Percentiles rank a stretch among this genome's conserved stretches.
These are phyloP conservation scores for Parazoanthus darwini DNA, from an alignment of 92 coral and sea anemone genomes.

Conservation along the genomic window DNA sequence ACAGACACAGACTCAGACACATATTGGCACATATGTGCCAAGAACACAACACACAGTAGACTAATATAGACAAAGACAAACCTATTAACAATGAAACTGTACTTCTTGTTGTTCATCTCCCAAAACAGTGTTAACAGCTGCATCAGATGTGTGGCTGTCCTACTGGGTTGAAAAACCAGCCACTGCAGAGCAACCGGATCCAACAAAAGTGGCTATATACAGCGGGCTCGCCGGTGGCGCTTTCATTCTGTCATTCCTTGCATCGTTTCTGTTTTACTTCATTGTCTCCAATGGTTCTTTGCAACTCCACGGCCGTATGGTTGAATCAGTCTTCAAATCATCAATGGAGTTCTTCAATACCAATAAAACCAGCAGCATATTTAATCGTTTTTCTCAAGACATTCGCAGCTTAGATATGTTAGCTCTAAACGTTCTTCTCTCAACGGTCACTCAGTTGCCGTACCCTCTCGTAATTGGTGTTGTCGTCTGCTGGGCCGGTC, in stretches of 20 bases:
- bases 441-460: not conserved
- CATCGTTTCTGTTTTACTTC: not conserved
- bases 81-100: too few relatives aligned
- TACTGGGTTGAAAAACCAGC: slow-evolving; percentile 13
- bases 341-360: not conserved
- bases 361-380: not conserved
- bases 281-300: not conserved
- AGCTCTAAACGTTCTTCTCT: not conserved
- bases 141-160: slow-evolving; percentile 17
- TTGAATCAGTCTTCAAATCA: not conserved
- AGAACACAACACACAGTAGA: too few relatives aligned
- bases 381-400: slow-evolving; percentile 1
- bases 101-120: too few relatives aligned
- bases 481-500: slow-evolving; percentile 18
- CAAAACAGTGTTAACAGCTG: slow-evolving; percentile 16
- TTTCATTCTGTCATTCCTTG: not conserved
- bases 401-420: not conserved
- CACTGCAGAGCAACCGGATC: not conserved
- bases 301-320: slow-evolving; percentile 6
- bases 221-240: slow-evolving; percentile 10
- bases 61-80: too few relatives aligned
- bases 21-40: too few relatives aligned
- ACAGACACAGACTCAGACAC: too few relatives aligned
- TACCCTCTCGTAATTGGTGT: not conserved
- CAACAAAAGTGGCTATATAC: not conserved